Evolutionary conservation across 2,113 vertebrate genomes (phyloP).

Genomic region (Symphodus melops): DNA sequence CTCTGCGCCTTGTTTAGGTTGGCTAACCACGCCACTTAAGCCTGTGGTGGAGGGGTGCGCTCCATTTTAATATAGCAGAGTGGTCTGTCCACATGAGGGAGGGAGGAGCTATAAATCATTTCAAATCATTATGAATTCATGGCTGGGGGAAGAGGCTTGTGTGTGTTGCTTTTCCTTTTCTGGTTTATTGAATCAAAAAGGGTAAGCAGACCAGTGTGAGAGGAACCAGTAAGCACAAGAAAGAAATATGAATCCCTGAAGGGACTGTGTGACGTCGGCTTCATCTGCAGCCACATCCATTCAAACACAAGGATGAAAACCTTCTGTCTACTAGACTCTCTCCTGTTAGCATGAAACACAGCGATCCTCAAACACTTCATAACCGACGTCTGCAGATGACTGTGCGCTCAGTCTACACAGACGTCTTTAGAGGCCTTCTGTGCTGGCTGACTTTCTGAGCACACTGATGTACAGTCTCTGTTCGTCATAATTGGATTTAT

Average conservation of each 20-base stretch:
- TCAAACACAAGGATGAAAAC: too few species aligned
- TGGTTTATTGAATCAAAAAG: constrained; percentile 35
- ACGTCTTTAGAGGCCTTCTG: too few species aligned
- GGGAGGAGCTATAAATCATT: constrained; percentile 74
- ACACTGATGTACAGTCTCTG: too few species aligned
- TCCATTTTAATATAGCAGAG: constrained; percentile 80
- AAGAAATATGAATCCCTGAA: constrained; percentile 1
- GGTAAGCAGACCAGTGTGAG: constrained; percentile 42
- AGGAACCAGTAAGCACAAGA: constrained; percentile 27
- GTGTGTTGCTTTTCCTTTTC: constrained; percentile 26
- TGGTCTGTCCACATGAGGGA: constrained; percentile 63
- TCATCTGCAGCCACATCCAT: not conserved
- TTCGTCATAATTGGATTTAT: too few species aligned
- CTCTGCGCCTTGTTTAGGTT: constrained; percentile 56
- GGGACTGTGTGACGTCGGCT: not conserved
- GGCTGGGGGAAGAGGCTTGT: constrained; percentile 33
- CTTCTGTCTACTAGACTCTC: too few species aligned
- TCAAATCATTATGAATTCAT: constrained; percentile 74
- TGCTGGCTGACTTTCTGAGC: too few species aligned
- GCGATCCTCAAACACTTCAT: too few species aligned
- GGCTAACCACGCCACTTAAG: constrained; percentile 33
- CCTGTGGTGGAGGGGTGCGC: constrained; percentile 19
- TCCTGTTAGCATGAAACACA: too few species aligned
- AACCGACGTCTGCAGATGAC: too few species aligned
- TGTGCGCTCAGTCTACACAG: too few species aligned